Conservation (phyloP, 2,797 vertebrate species). For the Acrocephalus scirpaceus region DNA sequence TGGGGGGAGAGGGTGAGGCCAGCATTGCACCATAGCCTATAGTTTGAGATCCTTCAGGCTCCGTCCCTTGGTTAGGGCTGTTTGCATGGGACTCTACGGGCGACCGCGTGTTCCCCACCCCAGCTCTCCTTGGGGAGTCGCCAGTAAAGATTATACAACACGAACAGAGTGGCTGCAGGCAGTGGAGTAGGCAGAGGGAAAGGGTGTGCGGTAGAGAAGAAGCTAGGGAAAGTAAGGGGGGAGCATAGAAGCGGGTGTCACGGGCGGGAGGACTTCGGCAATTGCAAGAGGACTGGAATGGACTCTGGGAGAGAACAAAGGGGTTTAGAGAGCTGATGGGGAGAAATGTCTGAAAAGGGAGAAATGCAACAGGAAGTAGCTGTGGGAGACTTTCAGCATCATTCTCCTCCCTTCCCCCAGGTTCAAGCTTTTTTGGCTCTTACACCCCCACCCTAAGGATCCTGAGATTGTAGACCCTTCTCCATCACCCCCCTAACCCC, state of each 20-base stretch:
- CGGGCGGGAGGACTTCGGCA: background rate
- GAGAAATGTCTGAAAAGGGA: background rate
- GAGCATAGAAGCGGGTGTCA: background rate
- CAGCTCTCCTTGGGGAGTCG: background rate
- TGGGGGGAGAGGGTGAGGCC: background rate
- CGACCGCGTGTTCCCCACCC: fast-evolving
- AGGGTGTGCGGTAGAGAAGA: background rate
- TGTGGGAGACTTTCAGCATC: background rate
- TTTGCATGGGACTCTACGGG: background rate
- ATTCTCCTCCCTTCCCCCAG: background rate
- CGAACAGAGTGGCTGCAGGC: background rate
- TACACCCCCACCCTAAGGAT: background rate
- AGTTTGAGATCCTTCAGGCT: background rate
- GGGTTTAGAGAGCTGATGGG: background rate
- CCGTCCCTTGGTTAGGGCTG: background rate
- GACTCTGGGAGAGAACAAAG: background rate
- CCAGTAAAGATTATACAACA: background rate
- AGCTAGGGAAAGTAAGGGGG: background rate
- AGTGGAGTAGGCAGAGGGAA: background rate
- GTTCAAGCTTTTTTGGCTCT: background rate
- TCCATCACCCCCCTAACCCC: background rate
- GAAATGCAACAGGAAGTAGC: background rate
- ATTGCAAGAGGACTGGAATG: background rate
- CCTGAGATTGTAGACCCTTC: background rate
- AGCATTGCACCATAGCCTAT: constrained; percentile 24